Evolutionary conservation across 1,140 invertebrate genomes (phyloP), one percentile per base, ranked within the genome.

Genomic region (Lepidostoma basale): DNA sequence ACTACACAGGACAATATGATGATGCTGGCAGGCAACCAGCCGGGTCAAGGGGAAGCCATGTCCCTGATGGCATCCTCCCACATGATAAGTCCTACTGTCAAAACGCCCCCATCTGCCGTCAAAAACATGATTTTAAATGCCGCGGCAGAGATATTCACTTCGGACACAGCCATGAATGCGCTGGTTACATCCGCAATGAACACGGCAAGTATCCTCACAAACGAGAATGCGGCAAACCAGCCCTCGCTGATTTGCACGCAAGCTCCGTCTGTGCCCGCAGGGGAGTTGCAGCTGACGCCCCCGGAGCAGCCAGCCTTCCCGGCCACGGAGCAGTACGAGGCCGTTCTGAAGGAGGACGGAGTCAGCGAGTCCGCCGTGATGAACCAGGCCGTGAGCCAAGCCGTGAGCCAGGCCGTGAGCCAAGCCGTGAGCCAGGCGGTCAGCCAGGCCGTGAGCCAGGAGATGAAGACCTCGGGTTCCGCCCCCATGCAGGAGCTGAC

Each of bases 401-500:
- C 85, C 6, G 85, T 85, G n/a, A 82, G 84, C 58, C 84, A 86
- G 69, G 85, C 83, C 1, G 85, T 86, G 1, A 83, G 83, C 67
- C 85, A 86, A 68, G 85, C 85, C 0, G 85, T 87, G 3, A 84
- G 82, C 66, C 85, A 86, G 69, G 85, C 85, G 0, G 85, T 87
- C 5, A 85, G 85, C 62, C 85, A 87, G 74, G 84, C 84, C 12
- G 86, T 87, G 2, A 85, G 85, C 62, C 86, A 87, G 72, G 86
- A 86, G 67, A 86, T 87, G 66, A 84, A 86, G 64, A 82, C 83
- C 9, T 80, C 81, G 0, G 80, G 80, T 47, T 80, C 82, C 0
- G 85, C 83, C 18, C 79, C 81, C 6, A 81, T 83, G 73, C 89
- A 90, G 76, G 88, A 91, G 23, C 82, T 94, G 62, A 90, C 90